Conservation (phyloP, 2,888 invertebrate species). For the Alloscopus bannaensis region DNA sequence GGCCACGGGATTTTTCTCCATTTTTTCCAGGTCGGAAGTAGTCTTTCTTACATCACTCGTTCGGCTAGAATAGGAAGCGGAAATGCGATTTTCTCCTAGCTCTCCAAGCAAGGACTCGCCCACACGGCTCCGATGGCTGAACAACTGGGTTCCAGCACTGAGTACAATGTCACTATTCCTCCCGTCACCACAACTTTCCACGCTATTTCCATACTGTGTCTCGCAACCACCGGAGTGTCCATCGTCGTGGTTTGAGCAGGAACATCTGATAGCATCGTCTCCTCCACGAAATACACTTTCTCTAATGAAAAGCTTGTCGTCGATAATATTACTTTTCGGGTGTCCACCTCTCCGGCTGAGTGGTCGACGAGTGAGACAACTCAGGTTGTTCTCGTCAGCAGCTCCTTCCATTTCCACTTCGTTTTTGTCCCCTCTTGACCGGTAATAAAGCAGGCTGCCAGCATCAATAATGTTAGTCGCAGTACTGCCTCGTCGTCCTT, state of each 20-base stretch:
- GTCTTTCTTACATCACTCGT: background rate
- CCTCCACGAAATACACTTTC: constrained; percentile 37
- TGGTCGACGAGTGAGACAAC: background rate
- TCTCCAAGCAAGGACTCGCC: constrained; percentile 17
- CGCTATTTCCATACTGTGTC: constrained; percentile 29
- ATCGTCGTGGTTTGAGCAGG: constrained; percentile 3
- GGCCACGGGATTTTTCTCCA: constrained; percentile 50
- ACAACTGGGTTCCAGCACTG: constrained; percentile 27
- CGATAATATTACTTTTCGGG: constrained; percentile 39
- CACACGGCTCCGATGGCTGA: no score
- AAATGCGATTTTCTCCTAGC: constrained; percentile 40
- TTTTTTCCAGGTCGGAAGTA: constrained; percentile 49
- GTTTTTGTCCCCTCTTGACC: constrained; percentile 26
- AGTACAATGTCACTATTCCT: constrained; percentile 27
- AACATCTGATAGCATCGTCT: constrained; percentile 40
- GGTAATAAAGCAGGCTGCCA: constrained; percentile 50
- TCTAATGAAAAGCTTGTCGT: constrained; percentile 52
- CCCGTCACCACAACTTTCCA: background rate
- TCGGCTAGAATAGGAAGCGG: constrained; percentile 38
- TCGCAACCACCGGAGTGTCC: constrained; percentile 14
- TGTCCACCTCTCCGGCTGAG: background rate
- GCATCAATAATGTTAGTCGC: constrained; percentile 18
- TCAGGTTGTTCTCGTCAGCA: constrained; percentile 20
- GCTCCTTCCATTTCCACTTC: constrained; percentile 14
- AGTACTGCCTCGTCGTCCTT: constrained; percentile 17